phyloP scores from a whole-genome alignment of 1,140 invertebrate species.

The Listronotus oregonensis region DNA sequence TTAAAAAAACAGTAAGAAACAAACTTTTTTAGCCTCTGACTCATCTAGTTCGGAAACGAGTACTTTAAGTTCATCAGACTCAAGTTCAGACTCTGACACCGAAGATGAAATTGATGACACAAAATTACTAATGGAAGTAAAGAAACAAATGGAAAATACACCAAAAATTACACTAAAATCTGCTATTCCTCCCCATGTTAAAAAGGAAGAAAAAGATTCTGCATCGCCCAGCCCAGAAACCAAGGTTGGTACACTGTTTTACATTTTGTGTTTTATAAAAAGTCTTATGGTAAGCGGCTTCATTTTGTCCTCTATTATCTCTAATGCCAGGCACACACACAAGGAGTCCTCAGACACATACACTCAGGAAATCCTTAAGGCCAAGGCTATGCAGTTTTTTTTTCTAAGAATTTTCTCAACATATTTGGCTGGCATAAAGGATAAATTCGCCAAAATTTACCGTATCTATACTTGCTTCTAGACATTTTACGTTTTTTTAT shows the following conservation, averaged over 20 bases:
- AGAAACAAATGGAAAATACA: conserved; percentile 47
- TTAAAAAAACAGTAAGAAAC: not conserved
- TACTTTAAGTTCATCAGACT: conserved; percentile 57
- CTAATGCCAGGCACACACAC: too few species aligned
- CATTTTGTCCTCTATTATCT: not conserved
- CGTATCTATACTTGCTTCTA: too few species aligned
- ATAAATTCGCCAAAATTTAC: too few species aligned
- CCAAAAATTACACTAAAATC: conserved; percentile 25
- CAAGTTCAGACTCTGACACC: conserved; percentile 61
- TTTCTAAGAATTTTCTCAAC: too few species aligned
- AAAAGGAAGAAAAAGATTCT: conserved; percentile 27
- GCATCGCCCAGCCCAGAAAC: conserved; percentile 37
- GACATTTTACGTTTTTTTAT: not conserved
- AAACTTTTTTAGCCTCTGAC: conserved; percentile 58
- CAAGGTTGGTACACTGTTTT: conserved; percentile 4
- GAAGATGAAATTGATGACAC: conserved; percentile 56
- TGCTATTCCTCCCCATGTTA: conserved; percentile 19
- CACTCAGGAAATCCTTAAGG: too few species aligned
- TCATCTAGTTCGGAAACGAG: conserved; percentile 55
- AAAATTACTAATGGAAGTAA: conserved; percentile 47
- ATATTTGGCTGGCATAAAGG: too few species aligned
- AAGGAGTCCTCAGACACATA: too few species aligned
- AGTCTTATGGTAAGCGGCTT: not conserved
- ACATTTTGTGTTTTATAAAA: too few species aligned
- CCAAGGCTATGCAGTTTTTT: too few species aligned